These are phyloP conservation scores for Arge pagana DNA, from an alignment of 2,888 invertebrate genomes.

Conservation along the genomic window DNA sequence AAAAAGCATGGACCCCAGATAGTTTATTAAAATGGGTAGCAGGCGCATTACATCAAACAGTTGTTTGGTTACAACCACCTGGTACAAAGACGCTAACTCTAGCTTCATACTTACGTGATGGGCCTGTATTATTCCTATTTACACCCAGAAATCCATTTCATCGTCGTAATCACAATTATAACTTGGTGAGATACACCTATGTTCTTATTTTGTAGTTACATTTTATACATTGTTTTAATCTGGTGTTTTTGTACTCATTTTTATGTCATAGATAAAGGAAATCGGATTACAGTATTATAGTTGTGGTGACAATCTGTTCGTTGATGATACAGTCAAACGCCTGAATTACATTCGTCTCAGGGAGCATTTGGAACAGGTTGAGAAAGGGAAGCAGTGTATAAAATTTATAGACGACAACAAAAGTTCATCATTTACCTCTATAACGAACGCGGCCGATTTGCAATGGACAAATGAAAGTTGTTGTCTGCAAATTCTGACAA, in stretches of 20 bases:
- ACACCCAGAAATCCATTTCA: constrained; percentile 77
- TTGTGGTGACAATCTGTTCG: constrained; percentile 64
- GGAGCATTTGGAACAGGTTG: constrained; percentile 34
- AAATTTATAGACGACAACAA: constrained; percentile 37
- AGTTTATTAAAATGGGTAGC: constrained; percentile 68
- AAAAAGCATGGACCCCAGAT: constrained; percentile 59
- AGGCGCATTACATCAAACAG: constrained; percentile 65
- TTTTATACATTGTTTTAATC: constrained; percentile 21
- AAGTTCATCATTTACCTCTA: constrained; percentile 28
- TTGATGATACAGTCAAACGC: constrained; percentile 59
- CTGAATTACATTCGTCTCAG: constrained; percentile 49
- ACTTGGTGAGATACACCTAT: constrained; percentile 63
- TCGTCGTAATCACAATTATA: constrained; percentile 68
- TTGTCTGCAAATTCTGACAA: constrained; percentile 46
- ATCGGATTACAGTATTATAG: constrained; percentile 74
- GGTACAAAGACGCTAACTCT: constrained; percentile 73
- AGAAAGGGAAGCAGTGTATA: constrained; percentile 36
- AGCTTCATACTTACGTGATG: constrained; percentile 69
- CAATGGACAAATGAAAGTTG: constrained; percentile 52
- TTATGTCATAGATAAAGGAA: constrained; percentile 77
- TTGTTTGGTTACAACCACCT: constrained; percentile 71
- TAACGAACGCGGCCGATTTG: constrained; percentile 29
- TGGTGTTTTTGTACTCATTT: no score
- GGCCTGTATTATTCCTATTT: constrained; percentile 77
- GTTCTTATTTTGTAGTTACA: constrained; percentile 7